These are phyloP conservation scores for Drosophila eohydei DNA, from an alignment of 2,888 invertebrate species.

Conservation along the genomic window DNA sequence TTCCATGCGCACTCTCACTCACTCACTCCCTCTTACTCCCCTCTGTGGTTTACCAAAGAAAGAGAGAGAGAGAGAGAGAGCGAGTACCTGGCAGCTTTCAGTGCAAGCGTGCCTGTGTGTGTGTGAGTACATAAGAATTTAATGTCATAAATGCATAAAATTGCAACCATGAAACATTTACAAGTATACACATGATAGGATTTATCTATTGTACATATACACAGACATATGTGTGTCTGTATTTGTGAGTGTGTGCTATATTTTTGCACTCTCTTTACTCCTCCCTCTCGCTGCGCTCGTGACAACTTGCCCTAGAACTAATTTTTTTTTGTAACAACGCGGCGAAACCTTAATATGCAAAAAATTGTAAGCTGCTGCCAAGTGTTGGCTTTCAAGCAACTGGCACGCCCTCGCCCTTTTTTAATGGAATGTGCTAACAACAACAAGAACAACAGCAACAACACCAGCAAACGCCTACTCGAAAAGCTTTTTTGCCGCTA, in stretches of 20 bases:
- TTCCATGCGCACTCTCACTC: slow-evolving; percentile 61
- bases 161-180: slow-evolving; percentile 60
- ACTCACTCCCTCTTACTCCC: slow-evolving; percentile 40
- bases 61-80: not conserved
- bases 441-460: slow-evolving; percentile 31
- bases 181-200: slow-evolving; percentile 34
- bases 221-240: not conserved
- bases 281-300: not conserved
- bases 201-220: slow-evolving; percentile 34
- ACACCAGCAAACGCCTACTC: slow-evolving; percentile 35
- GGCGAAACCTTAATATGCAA: slow-evolving; percentile 45
- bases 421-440: slow-evolving; percentile 35
- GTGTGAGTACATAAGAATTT: slow-evolving; percentile 49
- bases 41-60: slow-evolving; percentile 1
- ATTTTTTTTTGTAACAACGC: slow-evolving; percentile 19
- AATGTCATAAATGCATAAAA: slow-evolving; percentile 77
- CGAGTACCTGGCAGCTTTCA: slow-evolving; percentile 55
- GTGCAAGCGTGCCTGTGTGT: slow-evolving; percentile 7
- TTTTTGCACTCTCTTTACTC: slow-evolving; percentile 14
- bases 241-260: slow-evolving; percentile 26
- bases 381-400: slow-evolving; percentile 59
- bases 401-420: slow-evolving; percentile 61
- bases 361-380: slow-evolving; percentile 43
- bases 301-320: slow-evolving; percentile 68
- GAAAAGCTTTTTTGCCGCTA: slow-evolving; percentile 42